Conservation (phyloP, 2,888 invertebrate species). For the Cosmopolites sordidus region DNA sequence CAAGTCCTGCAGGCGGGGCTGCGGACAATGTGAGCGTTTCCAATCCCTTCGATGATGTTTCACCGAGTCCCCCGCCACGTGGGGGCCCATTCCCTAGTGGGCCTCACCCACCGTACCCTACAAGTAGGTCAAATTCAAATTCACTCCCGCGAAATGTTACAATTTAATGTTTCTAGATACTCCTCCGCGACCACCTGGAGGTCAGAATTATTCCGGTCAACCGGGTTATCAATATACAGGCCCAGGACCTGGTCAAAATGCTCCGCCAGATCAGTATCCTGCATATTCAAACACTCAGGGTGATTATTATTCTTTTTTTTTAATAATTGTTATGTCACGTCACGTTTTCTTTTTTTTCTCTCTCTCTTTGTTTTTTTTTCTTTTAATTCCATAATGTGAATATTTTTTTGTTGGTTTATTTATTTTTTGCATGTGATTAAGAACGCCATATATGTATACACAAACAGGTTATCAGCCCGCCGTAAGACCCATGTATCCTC, state of each 20-base stretch:
- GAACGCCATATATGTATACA: constrained; percentile 22
- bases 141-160: neutral
- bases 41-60: constrained; percentile 80
- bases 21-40: constrained; percentile 79
- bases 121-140: constrained; percentile 29
- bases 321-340: neutral
- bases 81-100: constrained; percentile 46
- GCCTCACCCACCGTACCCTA: constrained; percentile 49
- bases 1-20: constrained; percentile 49
- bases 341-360: neutral
- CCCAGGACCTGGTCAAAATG: constrained; percentile 36
- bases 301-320: constrained; percentile 8
- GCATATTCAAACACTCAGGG: constrained; percentile 50
- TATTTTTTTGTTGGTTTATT: constrained; percentile 12
- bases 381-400: neutral
- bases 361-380: neutral
- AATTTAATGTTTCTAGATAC: constrained; percentile 25
- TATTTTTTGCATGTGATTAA: constrained; percentile 28
- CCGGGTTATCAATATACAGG: constrained; percentile 60
- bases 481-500: constrained; percentile 72
- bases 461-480: constrained; percentile 53
- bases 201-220: constrained; percentile 52
- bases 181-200: constrained; percentile 46
- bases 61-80: constrained; percentile 51
- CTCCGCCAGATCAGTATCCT: constrained; percentile 56